phyloP scores from a whole-genome alignment of 2,888 invertebrate species.

The Ommatoiulus sabulosus region DNA sequence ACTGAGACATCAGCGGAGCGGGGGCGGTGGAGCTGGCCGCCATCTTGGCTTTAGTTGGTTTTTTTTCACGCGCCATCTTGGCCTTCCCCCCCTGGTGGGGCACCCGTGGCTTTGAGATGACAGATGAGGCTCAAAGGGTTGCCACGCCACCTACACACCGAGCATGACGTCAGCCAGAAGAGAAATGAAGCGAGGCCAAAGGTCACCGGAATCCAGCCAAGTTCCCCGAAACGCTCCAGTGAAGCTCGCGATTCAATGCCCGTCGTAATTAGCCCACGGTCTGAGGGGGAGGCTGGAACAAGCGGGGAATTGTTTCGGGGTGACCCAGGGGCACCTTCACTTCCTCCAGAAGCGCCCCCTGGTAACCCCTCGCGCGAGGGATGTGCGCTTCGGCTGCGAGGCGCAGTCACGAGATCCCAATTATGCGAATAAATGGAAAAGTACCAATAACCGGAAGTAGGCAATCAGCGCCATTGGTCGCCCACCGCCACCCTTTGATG shows the following conservation, averaged over 20 bases:
- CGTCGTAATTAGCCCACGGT: slow-evolving; percentile 39
- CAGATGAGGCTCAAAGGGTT: slow-evolving; percentile 48
- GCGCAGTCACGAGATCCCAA: slow-evolving; percentile 24
- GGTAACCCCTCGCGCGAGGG: slow-evolving; percentile 26
- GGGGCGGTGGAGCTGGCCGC: not conserved
- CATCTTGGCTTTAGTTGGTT: not conserved
- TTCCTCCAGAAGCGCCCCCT: slow-evolving; percentile 40
- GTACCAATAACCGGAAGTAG: slow-evolving; percentile 42
- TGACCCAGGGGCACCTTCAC: slow-evolving; percentile 14
- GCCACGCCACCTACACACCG: slow-evolving; percentile 46
- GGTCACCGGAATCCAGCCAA: slow-evolving; percentile 41
- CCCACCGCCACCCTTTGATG: slow-evolving; percentile 18
- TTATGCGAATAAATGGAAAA: slow-evolving; percentile 38
- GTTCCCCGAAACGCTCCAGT: slow-evolving; percentile 46
- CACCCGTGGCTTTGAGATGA: slow-evolving; percentile 39
- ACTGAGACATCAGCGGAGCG: slow-evolving; percentile 36
- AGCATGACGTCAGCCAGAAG: slow-evolving; percentile 32
- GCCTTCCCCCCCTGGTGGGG: not conserved
- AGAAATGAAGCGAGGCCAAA: slow-evolving; percentile 22
- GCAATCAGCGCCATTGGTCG: slow-evolving; percentile 14
- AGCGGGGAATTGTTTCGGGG: slow-evolving; percentile 30
- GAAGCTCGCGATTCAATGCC: slow-evolving; percentile 48
- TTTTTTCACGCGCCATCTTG: not conserved
- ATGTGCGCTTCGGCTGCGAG: slow-evolving; percentile 41
- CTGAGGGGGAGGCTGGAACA: slow-evolving; percentile 15